Conservation (phyloP, 2,113 vertebrate genomes). For the Xiphophorus hellerii region DNA sequence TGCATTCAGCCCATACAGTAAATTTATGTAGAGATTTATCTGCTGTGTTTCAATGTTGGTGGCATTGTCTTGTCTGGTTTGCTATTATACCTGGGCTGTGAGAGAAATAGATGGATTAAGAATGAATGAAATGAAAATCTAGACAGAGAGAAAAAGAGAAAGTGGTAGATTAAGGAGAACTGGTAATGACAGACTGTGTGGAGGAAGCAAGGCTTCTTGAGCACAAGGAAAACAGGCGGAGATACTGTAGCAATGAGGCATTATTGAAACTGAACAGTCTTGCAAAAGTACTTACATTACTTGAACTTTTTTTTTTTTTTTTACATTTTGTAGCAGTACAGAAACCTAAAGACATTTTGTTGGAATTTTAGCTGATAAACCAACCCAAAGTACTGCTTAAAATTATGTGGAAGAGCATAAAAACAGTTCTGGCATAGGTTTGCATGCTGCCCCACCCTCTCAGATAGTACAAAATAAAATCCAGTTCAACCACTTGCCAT, state of each 20-base stretch:
- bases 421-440: too few relatives aligned
- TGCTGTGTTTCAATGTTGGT: not conserved
- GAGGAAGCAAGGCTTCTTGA: constrained; percentile 51
- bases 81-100: constrained; percentile 50
- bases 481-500: too few relatives aligned
- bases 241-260: not conserved
- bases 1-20: not conserved
- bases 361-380: too few relatives aligned
- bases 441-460: too few relatives aligned
- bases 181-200: constrained; percentile 55
- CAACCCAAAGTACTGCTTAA: too few relatives aligned
- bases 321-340: not conserved
- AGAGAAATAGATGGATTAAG: constrained; percentile 2
- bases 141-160: not conserved
- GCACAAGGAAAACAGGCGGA: constrained; percentile 15
- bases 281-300: not conserved
- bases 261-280: not conserved
- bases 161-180: constrained; percentile 11
- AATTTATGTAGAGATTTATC: not conserved
- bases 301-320: not conserved
- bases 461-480: too few relatives aligned
- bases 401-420: too few relatives aligned
- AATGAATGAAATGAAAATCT: not conserved
- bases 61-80: not conserved
- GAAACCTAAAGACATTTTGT: not conserved